Evolutionary conservation across 92 coral and sea anemone species (phyloP), one percentile per base, ranked within the genome.

Genomic region (Meandrina meandrites): DNA sequence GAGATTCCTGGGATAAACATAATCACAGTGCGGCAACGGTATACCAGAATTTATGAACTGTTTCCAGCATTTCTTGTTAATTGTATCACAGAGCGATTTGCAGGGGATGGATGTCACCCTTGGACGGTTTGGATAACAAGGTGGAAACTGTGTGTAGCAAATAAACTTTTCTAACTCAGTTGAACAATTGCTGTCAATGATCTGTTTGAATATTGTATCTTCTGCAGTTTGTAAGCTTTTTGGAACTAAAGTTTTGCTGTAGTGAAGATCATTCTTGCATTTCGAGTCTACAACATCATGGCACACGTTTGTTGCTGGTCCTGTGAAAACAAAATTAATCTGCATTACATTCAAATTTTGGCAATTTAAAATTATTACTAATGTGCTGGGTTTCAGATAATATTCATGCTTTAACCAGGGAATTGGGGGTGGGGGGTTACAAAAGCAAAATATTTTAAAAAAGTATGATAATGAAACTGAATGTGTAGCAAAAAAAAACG

Each of bases 131-230:
- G 71, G 58, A 27, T 76, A 68, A 32, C 95, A 90, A 9, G 91
- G 93, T 57, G 95, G 93, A 76, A 90, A 90, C 75, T 88, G 89
- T 0, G 93, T 78, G 51, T 82, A 92, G 88, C 95, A 92, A 21
- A 91, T 85, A 62, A 78, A 92, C 85, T 84, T 92, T 64, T 92
- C 91, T 36, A 84, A 34, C 9, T 90, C 77, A 5, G 70, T 24
- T 8, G 93, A 90, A 30, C 95, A 92, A 0, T 90, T 87, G 66
- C 87, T 87, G 60, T 40, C 72, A 51, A 90, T 88, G 31, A 92
- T 47, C 35, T 35, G 2, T 42, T 81, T 69, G 34, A 90, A 86
- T 19, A 90, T 6, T 28, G 89, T 83, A 27, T 30, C 72, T 22
- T 66, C 67, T 17, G 85, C 73, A 27, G 35, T 40, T 64, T 92